Percentiles rank a stretch among this genome's conserved stretches.
Conservation (phyloP, 2,888 invertebrate genomes). For the Argyra leucocephala region DNA sequence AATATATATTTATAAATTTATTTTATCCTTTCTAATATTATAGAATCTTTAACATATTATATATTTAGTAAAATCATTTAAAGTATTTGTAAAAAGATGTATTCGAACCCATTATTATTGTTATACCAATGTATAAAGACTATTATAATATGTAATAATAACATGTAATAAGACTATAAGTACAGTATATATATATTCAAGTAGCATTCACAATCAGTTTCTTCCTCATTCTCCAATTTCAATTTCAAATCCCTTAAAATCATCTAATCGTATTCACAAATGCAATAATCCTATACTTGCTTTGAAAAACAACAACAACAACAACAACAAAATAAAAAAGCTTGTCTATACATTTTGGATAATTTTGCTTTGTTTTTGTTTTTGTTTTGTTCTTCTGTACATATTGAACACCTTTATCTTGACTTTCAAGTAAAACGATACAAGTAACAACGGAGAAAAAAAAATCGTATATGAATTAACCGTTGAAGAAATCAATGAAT, state of each 20-base stretch:
- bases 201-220: background rate
- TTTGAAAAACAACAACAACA: background rate
- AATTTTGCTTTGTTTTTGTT: too few relatives aligned
- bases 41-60: too few relatives aligned
- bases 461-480: background rate
- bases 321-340: background rate
- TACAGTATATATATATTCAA: background rate
- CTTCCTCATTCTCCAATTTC: background rate
- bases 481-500: too few relatives aligned
- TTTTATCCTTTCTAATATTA: too few relatives aligned
- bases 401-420: conserved; percentile 6
- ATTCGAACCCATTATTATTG: too few relatives aligned
- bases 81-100: too few relatives aligned
- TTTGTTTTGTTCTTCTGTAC: too few relatives aligned
- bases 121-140: background rate
- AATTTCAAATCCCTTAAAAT: background rate
- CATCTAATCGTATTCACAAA: conserved; percentile 1
- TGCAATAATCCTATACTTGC: background rate
- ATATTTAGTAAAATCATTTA: too few relatives aligned
- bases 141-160: background rate
- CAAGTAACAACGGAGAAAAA: background rate
- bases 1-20: too few relatives aligned
- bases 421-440: background rate
- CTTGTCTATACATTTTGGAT: background rate
- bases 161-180: background rate